Evolutionary conservation across 2,797 vertebrate genomes (phyloP), one percentile per base, ranked within the genome.

Genomic region (Falco berigora): DNA sequence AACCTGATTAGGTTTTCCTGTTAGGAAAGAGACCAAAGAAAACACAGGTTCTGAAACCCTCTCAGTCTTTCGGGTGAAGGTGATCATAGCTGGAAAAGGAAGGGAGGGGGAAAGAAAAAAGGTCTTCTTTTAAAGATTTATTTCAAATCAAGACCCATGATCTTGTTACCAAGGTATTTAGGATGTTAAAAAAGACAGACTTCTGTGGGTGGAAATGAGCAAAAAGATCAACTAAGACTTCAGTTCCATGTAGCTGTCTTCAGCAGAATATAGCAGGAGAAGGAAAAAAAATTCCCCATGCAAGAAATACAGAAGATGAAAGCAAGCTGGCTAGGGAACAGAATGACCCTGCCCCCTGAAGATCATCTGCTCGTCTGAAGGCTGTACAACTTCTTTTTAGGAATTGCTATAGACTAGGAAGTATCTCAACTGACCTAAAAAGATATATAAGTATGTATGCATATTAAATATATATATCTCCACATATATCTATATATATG

Each of bases 151-250:
- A 96, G 90, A 85, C 56, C 92, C 92, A 93, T 92, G 94, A 93
- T 95, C 94, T 83, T 55, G 95, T 96, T 96, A 95, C 92, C 88
- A 95, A 97, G 93, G 88, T 91, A 93, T 85, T 93, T 91, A 76
- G 86, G 77, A 91, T 93, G 92, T 91, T 96, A 77, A 84, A 94
- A 91, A 96, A 93, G 71, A 96, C 76, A 95, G 87, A 85, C 86
- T 94, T 85, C 77, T 95, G 92, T 93, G 90, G 88, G 90, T 85
- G 94, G 80, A 83, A 95, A 95, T 1, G 91, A 96, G 92, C 90
- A 96, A 80, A 97, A 73, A 92, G 86, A 96, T 94, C 85, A 96
- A 75, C 56, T 56, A 61, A 91, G 74, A 83, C 67, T 96, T 69
- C 64, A 84, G 58, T 68, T 94, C 68, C 30, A 4, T 58, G 73